phyloP scores from a whole-genome alignment of 1,140 invertebrate genomes.

The Cydia strobilella region DNA sequence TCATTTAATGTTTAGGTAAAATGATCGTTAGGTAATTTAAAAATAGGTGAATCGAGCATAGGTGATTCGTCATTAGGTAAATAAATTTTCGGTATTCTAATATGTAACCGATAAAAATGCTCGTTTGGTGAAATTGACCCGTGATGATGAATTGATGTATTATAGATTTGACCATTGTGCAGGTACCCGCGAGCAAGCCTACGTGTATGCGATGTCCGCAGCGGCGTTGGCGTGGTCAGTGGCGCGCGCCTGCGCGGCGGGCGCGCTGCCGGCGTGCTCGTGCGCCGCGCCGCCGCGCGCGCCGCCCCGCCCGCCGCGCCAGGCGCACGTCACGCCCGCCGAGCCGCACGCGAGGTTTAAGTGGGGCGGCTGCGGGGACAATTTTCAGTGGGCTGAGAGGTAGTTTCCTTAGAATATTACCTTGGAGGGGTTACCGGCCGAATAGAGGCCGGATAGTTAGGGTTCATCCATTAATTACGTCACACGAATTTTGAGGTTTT shows the following conservation, averaged over 20 bases:
- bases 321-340: conserved; percentile 55
- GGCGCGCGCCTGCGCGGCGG: conserved; percentile 87
- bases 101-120: too few species aligned
- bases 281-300: conserved; percentile 81
- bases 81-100: too few species aligned
- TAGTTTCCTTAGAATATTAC: conserved; percentile 35
- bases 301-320: conserved; percentile 71
- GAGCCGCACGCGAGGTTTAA: conserved; percentile 79
- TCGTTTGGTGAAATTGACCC: too few species aligned
- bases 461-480: too few species aligned
- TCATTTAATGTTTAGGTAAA: too few species aligned
- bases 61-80: too few species aligned
- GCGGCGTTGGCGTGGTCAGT: conserved; percentile 88
- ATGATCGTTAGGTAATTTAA: too few species aligned
- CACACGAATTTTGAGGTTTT: too few species aligned
- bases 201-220: conserved; percentile 89
- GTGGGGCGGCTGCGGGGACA: conserved; percentile 96
- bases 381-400: conserved; percentile 85
- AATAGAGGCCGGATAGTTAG: too few species aligned
- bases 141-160: too few species aligned
- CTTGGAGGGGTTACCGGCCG: too few species aligned
- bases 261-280: conserved; percentile 84
- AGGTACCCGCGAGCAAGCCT: conserved; percentile 88
- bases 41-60: too few species aligned
- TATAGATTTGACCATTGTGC: background rate